phyloP scores from a whole-genome alignment of 2,888 invertebrate genomes.

The Antitype chi region DNA sequence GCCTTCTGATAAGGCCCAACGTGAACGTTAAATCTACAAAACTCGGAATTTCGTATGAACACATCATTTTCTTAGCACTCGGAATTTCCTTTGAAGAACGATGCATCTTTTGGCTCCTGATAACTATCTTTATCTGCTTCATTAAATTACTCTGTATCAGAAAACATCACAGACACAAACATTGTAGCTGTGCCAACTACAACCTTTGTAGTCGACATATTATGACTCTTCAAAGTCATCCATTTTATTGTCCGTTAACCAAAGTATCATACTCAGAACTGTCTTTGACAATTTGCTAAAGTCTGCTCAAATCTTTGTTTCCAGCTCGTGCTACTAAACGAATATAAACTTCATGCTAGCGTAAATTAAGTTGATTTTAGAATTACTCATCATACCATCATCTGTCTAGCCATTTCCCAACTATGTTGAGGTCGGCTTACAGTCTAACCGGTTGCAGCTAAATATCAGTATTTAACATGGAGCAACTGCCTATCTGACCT shows the following conservation, averaged over 20 bases:
- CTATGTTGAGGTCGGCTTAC: no score
- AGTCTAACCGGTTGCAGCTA: no score
- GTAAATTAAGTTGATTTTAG: neutral
- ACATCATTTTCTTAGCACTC: neutral
- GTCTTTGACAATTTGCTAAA: constrained; percentile 30
- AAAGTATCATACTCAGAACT: constrained; percentile 40
- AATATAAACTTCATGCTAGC: neutral
- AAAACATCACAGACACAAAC: constrained; percentile 24
- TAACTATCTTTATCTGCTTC: neutral
- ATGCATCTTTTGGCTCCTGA: neutral
- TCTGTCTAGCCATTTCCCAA: no score
- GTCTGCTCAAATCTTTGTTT: neutral
- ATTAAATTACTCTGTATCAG: constrained; percentile 5
- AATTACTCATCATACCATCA: neutral
- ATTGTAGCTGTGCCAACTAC: neutral
- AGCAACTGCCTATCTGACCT: no score
- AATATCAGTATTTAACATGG: no score
- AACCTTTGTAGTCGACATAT: constrained; percentile 15
- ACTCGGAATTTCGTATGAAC: neutral
- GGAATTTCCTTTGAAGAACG: neutral
- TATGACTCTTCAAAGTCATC: neutral
- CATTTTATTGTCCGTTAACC: constrained; percentile 26
- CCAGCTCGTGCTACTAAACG: neutral
- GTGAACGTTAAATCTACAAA: neutral
- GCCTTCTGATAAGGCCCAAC: no score